These are phyloP conservation scores for Atopsyche davidsoni DNA, from an alignment of 1,140 invertebrate genomes.

Conservation along the genomic window DNA sequence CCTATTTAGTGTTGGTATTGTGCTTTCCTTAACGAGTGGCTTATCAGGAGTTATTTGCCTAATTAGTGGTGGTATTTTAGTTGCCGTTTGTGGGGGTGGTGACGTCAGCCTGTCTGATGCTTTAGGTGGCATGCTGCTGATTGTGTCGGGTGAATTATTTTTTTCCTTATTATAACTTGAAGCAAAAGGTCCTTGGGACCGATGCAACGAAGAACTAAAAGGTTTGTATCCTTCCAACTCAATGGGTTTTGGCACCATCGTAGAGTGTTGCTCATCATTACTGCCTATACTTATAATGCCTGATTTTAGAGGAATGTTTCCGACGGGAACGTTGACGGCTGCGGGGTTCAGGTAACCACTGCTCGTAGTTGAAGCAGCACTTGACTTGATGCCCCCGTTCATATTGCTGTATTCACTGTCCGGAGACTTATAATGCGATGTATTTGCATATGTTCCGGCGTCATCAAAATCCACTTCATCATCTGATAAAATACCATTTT, in stretches of 20 bases:
- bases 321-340: constrained; percentile 56
- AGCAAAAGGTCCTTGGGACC: constrained; percentile 34
- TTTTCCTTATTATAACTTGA: constrained; percentile 32
- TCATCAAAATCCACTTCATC: constrained; percentile 30
- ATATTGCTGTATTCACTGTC: constrained; percentile 54
- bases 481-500: constrained; percentile 19
- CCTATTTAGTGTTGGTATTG: constrained; percentile 10
- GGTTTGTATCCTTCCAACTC: constrained; percentile 27
- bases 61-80: constrained; percentile 42
- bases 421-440: constrained; percentile 51
- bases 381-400: constrained; percentile 44
- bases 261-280: constrained; percentile 9
- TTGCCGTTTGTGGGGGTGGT: constrained; percentile 37
- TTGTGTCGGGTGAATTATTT: constrained; percentile 1
- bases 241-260: constrained; percentile 1
- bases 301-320: constrained; percentile 25
- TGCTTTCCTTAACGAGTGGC: constrained; percentile 7
- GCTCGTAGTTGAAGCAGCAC: constrained; percentile 56
- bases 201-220: constrained; percentile 34
- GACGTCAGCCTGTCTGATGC: constrained; percentile 33
- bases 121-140: constrained; percentile 17
- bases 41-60: constrained; percentile 38
- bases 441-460: constrained; percentile 41
- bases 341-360: constrained; percentile 69
- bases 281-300: constrained; percentile 20